Base-by-base conservation (phyloP, 2,888 invertebrate genomes). In the Nomada fucata region DNA sequence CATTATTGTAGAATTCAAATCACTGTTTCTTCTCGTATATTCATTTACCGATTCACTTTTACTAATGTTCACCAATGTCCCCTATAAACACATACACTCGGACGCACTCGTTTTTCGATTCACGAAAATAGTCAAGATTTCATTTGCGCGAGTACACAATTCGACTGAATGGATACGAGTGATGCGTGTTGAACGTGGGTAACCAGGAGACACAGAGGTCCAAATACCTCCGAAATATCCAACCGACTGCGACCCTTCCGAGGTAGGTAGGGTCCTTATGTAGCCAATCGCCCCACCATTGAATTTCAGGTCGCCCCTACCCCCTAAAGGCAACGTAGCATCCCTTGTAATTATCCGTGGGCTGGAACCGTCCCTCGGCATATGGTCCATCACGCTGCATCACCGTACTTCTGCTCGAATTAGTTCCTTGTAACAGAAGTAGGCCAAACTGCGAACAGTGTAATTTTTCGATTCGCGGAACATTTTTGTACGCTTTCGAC, bases 341-440 rank as follows among this genome's bases (percentile, higher is more conserved):
- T 92, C 93, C 92, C 93, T 93, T 91, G 92, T 92, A 92, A 93
- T 93, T 92, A 91, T 91, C 91, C 89, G 88, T 89, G 90, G 89
- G 89, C 88, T 85, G 85, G 76, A 86, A 79, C 69, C 87, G 85
- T 89, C 85, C 89, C 89, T 88, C 88, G 91, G 91, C 92, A 92
- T 92, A 91, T 91, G 91, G 91, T 86, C 90, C 85, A 85, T 84
- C 81, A 84, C 73, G 79, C 80, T 70, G 70, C 76, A 72, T 76
- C 79, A 61, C 83, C 88, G 77, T 91, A 89, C 89, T 92, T 91
- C 91, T 90, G 90, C 88, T 89, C 91, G 91, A 92, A 92, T 93
- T 91, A 91, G 91, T 91, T 87, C 83, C 83, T 61, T 50, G n/a
- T 11, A 64, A 47, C 55, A 77, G 64, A 86, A 78, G 68, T 87